A percentile compares a stretch with the other conserved stretches of the same genome.
These are phyloP conservation scores for Lophius americanus DNA, from an alignment of 2,797 vertebrate species.

Conservation along the genomic window DNA sequence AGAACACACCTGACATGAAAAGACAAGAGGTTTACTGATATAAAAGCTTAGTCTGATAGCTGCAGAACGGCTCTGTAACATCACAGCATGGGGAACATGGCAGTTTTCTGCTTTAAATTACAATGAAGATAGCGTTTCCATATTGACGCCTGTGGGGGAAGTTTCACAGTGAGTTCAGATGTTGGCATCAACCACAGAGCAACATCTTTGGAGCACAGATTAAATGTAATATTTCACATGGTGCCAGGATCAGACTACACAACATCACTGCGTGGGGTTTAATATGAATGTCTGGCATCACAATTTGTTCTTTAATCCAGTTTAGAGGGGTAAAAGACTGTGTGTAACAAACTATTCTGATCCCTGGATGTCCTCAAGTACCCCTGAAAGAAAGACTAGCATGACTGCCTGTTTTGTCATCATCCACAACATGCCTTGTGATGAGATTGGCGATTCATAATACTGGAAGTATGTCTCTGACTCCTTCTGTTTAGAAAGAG, in stretches of 20 bases:
- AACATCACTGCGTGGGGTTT: background rate
- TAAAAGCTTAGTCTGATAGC: slow-evolving; percentile 43
- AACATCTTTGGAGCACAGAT: slow-evolving; percentile 19
- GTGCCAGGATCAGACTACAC: slow-evolving; percentile 6
- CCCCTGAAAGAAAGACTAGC: background rate
- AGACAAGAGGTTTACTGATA: slow-evolving; percentile 56
- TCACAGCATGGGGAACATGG: slow-evolving; percentile 19
- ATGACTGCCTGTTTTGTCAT: background rate
- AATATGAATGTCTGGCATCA: background rate
- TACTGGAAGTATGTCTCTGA: too few relatives aligned
- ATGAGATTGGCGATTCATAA: too few relatives aligned
- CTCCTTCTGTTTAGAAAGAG: too few relatives aligned
- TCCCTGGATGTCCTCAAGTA: background rate
- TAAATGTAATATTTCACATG: slow-evolving; percentile 15
- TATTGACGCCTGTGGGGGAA: slow-evolving; percentile 34
- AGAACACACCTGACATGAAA: slow-evolving; percentile 43
- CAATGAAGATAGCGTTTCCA: slow-evolving; percentile 39
- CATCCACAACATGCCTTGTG: background rate
- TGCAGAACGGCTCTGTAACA: slow-evolving; percentile 18
- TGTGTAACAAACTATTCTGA: background rate
- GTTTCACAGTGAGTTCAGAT: slow-evolving; percentile 16
- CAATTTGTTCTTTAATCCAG: background rate
- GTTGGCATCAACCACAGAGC: slow-evolving; percentile 23
- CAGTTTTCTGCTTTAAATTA: slow-evolving; percentile 33
- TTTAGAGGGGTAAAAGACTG: background rate